Conservation (phyloP, 2,113 vertebrate genomes). For the Aegithalos caudatus region DNA sequence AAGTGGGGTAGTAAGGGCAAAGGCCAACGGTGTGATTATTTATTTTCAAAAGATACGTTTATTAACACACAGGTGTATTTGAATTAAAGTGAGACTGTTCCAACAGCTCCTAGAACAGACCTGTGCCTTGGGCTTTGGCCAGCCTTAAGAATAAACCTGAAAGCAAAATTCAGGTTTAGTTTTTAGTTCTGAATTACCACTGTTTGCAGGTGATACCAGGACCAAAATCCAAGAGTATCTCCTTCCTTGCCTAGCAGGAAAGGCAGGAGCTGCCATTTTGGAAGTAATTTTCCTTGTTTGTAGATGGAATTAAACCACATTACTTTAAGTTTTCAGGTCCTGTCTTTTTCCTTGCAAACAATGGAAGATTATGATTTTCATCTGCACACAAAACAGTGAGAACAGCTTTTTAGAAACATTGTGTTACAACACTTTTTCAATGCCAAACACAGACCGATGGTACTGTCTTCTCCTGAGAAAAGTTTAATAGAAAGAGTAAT, state of each 20-base stretch:
- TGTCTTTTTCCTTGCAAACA: not conserved
- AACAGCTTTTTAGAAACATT: not conserved
- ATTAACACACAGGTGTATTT: not conserved
- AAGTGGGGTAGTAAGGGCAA: not conserved
- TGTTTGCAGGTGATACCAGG: not conserved
- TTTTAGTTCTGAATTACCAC: not conserved
- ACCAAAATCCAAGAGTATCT: not conserved
- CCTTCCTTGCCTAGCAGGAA: not conserved
- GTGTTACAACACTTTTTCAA: not conserved
- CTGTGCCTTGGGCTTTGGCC: not conserved
- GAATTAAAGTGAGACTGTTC: not conserved
- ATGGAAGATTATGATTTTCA: not conserved
- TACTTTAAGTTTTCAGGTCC: not conserved
- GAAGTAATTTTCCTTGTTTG: not conserved
- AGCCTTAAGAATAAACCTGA: not conserved
- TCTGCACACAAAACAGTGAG: not conserved
- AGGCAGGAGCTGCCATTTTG: not conserved
- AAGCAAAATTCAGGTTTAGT: not conserved
- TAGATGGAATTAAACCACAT: not conserved
- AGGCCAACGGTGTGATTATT: not conserved
- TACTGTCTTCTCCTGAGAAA: accelerated
- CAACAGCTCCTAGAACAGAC: not conserved
- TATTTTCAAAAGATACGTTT: not conserved
- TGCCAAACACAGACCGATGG: not conserved
- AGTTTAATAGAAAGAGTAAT: not conserved